Conservation (phyloP, 1,140 invertebrate genomes). For the Bombus huntii region DNA sequence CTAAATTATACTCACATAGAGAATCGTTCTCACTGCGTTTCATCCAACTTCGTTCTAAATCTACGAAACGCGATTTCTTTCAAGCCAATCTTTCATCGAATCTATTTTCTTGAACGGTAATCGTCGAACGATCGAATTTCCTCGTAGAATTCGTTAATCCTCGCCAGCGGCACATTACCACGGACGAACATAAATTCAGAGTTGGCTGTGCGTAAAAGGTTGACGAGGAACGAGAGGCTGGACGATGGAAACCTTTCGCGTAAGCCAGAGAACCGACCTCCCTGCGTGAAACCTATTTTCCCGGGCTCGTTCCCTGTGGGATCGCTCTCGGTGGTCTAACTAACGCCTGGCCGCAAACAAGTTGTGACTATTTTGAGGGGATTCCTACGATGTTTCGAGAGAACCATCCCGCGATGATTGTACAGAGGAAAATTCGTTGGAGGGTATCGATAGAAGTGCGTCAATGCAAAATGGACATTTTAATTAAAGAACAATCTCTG, state of each 20-base stretch:
- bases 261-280: neutral
- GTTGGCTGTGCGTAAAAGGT: constrained; percentile 17
- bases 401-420: neutral
- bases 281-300: constrained; percentile 30
- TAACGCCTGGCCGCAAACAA: neutral
- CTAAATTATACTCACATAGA: neutral
- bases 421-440: neutral
- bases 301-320: neutral
- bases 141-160: neutral
- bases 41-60: neutral
- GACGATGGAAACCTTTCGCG: constrained; percentile 20
- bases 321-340: neutral
- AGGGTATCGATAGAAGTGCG: too few relatives aligned
- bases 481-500: neutral
- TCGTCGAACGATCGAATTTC: neutral
- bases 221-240: neutral
- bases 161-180: neutral
- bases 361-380: constrained; percentile 44
- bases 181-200: neutral
- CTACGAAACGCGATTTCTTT: neutral
- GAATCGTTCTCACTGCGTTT: neutral
- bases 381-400: neutral
- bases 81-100: neutral
- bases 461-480: neutral
- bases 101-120: neutral